A percentile compares a stretch with the other conserved stretches of the same genome.
phyloP scores from a whole-genome alignment of 2,797 vertebrate genomes.

The Mastacembelus armatus region DNA sequence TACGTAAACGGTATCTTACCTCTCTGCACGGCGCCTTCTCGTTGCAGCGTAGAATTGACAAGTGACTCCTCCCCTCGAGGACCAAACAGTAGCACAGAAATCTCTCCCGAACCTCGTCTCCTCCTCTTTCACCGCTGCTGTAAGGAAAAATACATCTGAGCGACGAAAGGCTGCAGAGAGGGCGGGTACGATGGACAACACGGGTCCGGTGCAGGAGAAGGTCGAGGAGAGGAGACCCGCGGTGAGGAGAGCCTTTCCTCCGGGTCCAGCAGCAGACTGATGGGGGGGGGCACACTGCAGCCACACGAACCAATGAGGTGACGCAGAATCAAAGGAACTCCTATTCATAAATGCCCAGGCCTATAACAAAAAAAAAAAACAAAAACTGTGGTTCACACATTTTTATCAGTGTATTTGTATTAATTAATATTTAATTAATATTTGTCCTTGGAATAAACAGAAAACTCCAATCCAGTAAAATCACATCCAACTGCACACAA shows the following conservation, averaged over 20 bases:
- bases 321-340: constrained; percentile 73
- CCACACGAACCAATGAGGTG: constrained; percentile 71
- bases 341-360: constrained; percentile 52
- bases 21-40: constrained; percentile 74
- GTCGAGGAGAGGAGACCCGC: constrained; percentile 56
- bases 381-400: not conserved
- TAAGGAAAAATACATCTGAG: constrained; percentile 40
- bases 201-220: constrained; percentile 28
- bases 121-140: constrained; percentile 62
- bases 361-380: too few relatives aligned
- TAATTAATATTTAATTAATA: too few relatives aligned
- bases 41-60: constrained; percentile 75
- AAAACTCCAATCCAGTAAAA: too few relatives aligned
- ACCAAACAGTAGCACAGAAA: constrained; percentile 64
- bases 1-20: constrained; percentile 78
- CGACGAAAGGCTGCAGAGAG: constrained; percentile 28
- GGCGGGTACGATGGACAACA: constrained; percentile 10
- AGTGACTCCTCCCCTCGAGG: constrained; percentile 84
- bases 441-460: too few relatives aligned
- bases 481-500: too few relatives aligned
- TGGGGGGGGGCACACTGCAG: constrained; percentile 73
- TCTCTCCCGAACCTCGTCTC: constrained; percentile 36
- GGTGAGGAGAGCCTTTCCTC: constrained; percentile 47
- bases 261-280: constrained; percentile 49
- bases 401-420: too few relatives aligned